Evolutionary conservation across 2,797 vertebrate species (phyloP), one percentile per base, ranked within the genome.

Genomic region (Sphenodon punctatus): DNA sequence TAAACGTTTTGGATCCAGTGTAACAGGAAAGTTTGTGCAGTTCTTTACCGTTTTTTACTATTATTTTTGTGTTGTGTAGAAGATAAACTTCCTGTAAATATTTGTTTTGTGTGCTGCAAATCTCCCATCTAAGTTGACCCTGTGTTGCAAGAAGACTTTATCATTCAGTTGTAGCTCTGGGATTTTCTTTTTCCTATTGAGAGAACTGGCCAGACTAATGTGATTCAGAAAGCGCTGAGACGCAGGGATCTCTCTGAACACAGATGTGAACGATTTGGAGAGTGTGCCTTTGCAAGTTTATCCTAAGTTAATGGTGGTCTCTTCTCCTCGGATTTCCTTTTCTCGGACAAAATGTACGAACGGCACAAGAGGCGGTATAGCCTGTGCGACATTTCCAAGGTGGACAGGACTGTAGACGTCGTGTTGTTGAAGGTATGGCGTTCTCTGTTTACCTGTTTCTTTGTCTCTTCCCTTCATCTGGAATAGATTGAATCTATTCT

Each of bases 331-430:
- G 0, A 70, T 85, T 58, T 43, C 3, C 0, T 39, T 66, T 64
- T 20, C 79, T 32, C 61, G 90, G 89, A 80, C 88, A 95, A 95
- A 88, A 99, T 99, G 98, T 99, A 99, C 19, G 98, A 99, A 46
- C 96, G 98, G 77, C 97, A 99, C 95, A 98, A 96, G 94, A 95
- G 98, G 93, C 97, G 97, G 80, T 99, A 99, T 92, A 99, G 98
- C 88, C 95, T 99, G 67, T 98, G 97, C 65, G 97, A 97, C 84
- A 96, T 97, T 73, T 96, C 98, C 93, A 98, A 97, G 89, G 97
- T 96, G 68, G 97, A 98, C 93, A 96, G 97, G 87, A 94, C 97
- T 17, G 97, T 98, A 85, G 98, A 98, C 65, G 98, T 99, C 93
- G 97, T 99, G 80, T 90, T 99, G 86, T 95, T 99, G 74, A 99